Conservation (phyloP, 1,140 invertebrate species). For the Diabrotica virgifera region DNA sequence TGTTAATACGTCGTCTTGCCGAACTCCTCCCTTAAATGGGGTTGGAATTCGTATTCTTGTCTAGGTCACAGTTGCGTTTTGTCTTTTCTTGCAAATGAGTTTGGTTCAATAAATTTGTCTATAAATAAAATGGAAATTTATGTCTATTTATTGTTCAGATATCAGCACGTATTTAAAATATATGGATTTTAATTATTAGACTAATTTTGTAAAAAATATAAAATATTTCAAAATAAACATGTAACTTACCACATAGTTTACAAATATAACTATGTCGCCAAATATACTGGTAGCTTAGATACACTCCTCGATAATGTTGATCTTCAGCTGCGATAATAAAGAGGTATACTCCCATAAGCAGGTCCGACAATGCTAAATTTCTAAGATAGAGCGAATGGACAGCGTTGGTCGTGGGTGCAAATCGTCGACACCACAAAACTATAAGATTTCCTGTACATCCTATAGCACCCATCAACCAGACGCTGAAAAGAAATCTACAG, state of each 20-base stretch:
- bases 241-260: constrained; percentile 52
- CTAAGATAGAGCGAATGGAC: constrained; percentile 62
- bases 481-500: constrained; percentile 44
- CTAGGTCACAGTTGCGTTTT: too few species aligned
- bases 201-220: too few species aligned
- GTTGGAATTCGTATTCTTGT: too few species aligned
- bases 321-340: constrained; percentile 63
- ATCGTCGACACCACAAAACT: constrained; percentile 60
- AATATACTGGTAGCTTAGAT: constrained; percentile 56
- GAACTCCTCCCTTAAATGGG: too few species aligned
- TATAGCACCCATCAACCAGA: constrained; percentile 65
- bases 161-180: too few species aligned
- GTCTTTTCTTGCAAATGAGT: too few species aligned
- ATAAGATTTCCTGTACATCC: constrained; percentile 62
- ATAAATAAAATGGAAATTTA: too few species aligned
- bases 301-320: constrained; percentile 58
- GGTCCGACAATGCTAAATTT: constrained; percentile 65
- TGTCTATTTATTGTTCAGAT: too few species aligned
- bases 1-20: too few species aligned
- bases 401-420: constrained; percentile 50
- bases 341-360: constrained; percentile 68
- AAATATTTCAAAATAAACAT: not conserved
- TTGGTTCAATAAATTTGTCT: too few species aligned
- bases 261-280: constrained; percentile 60
- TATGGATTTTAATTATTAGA: too few species aligned